Conservation (phyloP, 1,140 invertebrate genomes). For the Heterodera schachtii region DNA sequence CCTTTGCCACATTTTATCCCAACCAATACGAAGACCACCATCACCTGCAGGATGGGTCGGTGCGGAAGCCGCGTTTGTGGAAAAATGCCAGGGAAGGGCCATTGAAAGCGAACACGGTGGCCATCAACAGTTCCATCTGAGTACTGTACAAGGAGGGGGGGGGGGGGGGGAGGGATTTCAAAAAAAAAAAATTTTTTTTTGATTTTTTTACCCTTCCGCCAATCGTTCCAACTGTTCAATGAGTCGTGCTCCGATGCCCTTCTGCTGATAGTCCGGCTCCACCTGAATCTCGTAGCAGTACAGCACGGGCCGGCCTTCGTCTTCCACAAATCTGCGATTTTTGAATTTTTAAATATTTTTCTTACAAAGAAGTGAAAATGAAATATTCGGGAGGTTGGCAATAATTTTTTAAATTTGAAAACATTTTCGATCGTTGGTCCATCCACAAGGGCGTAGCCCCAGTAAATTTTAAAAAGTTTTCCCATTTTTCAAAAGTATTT, state of each 20-base stretch:
- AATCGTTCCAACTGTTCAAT: conserved; percentile 46
- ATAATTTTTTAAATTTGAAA: no score
- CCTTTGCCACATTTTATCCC: no score
- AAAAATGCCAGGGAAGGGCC: conserved; percentile 52
- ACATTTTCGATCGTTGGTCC: no score
- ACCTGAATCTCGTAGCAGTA: conserved; percentile 56
- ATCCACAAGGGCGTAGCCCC: no score
- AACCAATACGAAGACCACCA: no score
- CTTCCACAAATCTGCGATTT: conserved; percentile 21
- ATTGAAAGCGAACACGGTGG: conserved; percentile 58
- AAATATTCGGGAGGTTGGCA: no score
- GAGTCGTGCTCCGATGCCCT: conserved; percentile 50
- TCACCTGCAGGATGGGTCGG: conserved; percentile 36
- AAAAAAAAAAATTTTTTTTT: background rate
- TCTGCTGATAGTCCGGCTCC: conserved; percentile 46
- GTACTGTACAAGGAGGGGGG: conserved; percentile 30
- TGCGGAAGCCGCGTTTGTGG: conserved; percentile 48
- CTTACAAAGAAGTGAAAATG: no score
- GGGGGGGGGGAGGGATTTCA: background rate
- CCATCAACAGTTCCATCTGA: conserved; percentile 55
- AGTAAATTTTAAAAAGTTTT: background rate
- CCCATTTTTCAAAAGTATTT: background rate
- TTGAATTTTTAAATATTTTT: background rate
- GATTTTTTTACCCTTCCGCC: conserved; percentile 28
- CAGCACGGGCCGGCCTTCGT: conserved; percentile 22